A percentile compares a stretch with the other conserved stretches of the same genome.
These are phyloP conservation scores for Prunella strophiata DNA, from an alignment of 2,797 vertebrate genomes.

Conservation along the genomic window DNA sequence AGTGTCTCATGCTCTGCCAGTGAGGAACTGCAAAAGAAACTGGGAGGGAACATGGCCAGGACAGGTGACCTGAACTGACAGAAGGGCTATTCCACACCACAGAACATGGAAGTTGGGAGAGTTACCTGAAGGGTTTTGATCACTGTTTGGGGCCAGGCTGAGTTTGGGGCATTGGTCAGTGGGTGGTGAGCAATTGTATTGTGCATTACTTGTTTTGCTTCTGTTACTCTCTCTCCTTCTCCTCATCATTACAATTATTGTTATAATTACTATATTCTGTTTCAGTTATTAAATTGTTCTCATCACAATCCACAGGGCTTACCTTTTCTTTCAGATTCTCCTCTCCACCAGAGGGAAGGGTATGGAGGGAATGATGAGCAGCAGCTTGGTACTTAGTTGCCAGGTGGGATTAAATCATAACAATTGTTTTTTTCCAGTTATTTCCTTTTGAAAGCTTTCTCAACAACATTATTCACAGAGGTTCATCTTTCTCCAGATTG, in stretches of 20 bases:
- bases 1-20: neutral
- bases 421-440: neutral
- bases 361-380: fast-evolving
- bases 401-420: neutral
- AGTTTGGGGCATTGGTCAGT: neutral
- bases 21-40: neutral
- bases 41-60: neutral
- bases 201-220: neutral
- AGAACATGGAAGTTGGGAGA: neutral
- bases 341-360: neutral
- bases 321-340: neutral
- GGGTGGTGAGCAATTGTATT: neutral
- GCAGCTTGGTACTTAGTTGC: neutral
- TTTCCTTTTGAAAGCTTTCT: neutral
- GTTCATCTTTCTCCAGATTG: neutral
- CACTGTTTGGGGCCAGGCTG: neutral
- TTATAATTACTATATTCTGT: neutral
- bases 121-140: neutral
- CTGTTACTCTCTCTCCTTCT: neutral
- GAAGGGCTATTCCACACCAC: neutral
- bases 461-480: neutral
- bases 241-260: neutral
- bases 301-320: neutral
- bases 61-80: neutral
- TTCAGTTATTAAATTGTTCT: neutral